Evolutionary conservation across 1,140 invertebrate genomes (phyloP), one percentile per base, ranked within the genome.

Genomic region (Philaenus spumarius): DNA sequence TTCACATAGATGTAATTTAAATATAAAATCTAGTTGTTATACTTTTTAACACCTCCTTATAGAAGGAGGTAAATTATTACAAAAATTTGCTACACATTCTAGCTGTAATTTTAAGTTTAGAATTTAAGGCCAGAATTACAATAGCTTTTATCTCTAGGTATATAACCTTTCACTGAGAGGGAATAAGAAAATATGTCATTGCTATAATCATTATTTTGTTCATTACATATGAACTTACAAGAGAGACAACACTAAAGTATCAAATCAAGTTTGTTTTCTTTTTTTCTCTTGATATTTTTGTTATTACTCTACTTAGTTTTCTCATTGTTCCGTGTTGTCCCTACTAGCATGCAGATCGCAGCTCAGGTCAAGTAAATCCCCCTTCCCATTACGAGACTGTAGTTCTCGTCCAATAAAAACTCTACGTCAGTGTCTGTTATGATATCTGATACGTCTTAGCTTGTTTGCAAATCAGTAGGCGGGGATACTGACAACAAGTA

Each of bases 41-140:
- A 20, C 15, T 30, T 30, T 51, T 51, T 20, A 24, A 14, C 47
- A 23, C 47, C 46, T 26, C 24, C 30, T 30, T 23, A 19, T 23
- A 26, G 47, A 26, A 30, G 24, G 24, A 30, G 19, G 24, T 24
- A 51, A 45, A 47, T 24, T 23, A 24, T 24, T 51, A 51, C 47
- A 51, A 23, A 46, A 30, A 30, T 30, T 9, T 30, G 26, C 26
- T 30, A 30, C 26, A 30, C 26, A 30, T 30, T 30, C 26, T 51
- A 51, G 47, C 22, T 51, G 47, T 51, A 51, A 51, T 51, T 51
- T 51, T 51, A 51, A 51, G 47, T 51, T 51, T 51, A 51, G 47
- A 51, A 23, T 51, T 30, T 30, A 26, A 51, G 23, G 30, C 47
- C 26, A 30, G 26, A 30, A 30, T 14, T 51, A 51, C 22, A 30